Percentiles rank a stretch among this genome's conserved stretches.
Evolutionary conservation across 2,113 vertebrate genomes (phyloP).

Genomic region (Lasiurus borealis): DNA sequence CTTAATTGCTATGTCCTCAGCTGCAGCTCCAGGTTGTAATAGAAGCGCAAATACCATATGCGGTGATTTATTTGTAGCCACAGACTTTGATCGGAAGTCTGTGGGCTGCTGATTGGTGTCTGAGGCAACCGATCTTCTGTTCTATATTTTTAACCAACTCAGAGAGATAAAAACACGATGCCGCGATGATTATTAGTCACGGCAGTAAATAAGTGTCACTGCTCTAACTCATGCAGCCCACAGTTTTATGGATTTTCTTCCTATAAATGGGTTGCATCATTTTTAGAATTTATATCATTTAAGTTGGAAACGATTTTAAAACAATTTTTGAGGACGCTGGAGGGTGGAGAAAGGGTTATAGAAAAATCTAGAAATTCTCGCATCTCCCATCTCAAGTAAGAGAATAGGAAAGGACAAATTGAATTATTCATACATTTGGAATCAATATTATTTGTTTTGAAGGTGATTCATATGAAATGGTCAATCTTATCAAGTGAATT

Average conservation of each 20-base stretch:
- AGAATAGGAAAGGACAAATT: neutral
- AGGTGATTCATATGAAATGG: slow-evolving; percentile 16
- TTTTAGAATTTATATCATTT: slow-evolving; percentile 61
- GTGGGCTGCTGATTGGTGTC: slow-evolving; percentile 62
- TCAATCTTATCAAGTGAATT: neutral
- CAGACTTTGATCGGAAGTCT: slow-evolving; percentile 51
- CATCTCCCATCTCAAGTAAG: neutral
- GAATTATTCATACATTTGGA: neutral
- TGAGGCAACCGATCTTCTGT: slow-evolving; percentile 62
- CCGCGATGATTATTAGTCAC: slow-evolving; percentile 51
- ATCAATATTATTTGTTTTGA: slow-evolving; percentile 1
- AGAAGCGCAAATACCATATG: slow-evolving; percentile 37
- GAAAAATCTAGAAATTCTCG: slow-evolving; percentile 39
- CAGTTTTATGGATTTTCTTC: slow-evolving; percentile 44
- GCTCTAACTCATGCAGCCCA: slow-evolving; percentile 30
- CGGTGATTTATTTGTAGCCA: neutral
- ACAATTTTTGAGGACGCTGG: neutral
- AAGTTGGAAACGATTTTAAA: slow-evolving; percentile 41
- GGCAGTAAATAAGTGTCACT: slow-evolving; percentile 59
- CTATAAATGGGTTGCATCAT: slow-evolving; percentile 4
- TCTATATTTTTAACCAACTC: slow-evolving; percentile 66
- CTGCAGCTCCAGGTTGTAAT: neutral
- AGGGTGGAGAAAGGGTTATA: neutral
- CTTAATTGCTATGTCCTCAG: neutral
- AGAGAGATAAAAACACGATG: slow-evolving; percentile 44